Conservation (phyloP, 1,140 invertebrate species). For the Drosophila ananassae region DNA sequence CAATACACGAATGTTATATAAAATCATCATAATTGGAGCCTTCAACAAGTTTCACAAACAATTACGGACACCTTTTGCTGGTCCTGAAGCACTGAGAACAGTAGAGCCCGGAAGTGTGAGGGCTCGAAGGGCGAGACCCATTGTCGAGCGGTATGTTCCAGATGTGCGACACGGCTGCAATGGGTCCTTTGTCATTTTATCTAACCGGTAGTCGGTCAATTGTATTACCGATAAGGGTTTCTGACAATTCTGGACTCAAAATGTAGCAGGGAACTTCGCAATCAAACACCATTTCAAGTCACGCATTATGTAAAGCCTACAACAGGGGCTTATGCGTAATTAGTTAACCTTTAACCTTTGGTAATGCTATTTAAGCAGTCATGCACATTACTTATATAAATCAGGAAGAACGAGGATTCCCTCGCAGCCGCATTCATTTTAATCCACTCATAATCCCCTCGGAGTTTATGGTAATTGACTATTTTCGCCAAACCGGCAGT, state of each 20-base stretch:
- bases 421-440: constrained; percentile 51
- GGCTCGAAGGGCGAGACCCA: constrained; percentile 5
- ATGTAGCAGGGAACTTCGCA: background rate
- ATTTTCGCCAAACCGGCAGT: constrained; percentile 24
- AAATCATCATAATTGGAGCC: constrained; percentile 79
- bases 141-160: constrained; percentile 23
- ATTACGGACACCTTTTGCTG: constrained; percentile 73
- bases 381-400: constrained; percentile 1
- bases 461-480: constrained; percentile 60
- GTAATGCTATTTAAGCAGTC: constrained; percentile 38
- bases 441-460: constrained; percentile 68
- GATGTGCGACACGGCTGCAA: constrained; percentile 20
- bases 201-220: constrained; percentile 22
- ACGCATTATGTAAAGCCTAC: constrained; percentile 46
- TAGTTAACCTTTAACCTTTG: constrained; percentile 48
- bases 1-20: constrained; percentile 38
- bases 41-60: constrained; percentile 82
- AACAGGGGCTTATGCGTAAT: constrained; percentile 38
- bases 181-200: constrained; percentile 43
- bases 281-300: background rate
- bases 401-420: background rate
- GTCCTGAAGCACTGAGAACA: constrained; percentile 16
- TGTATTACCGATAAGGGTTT: constrained; percentile 48
- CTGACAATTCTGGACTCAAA: background rate
- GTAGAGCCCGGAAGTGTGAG: background rate